Base-by-base conservation (phyloP, 2,113 vertebrate genomes). In the Tragelaphus scriptus region DNA sequence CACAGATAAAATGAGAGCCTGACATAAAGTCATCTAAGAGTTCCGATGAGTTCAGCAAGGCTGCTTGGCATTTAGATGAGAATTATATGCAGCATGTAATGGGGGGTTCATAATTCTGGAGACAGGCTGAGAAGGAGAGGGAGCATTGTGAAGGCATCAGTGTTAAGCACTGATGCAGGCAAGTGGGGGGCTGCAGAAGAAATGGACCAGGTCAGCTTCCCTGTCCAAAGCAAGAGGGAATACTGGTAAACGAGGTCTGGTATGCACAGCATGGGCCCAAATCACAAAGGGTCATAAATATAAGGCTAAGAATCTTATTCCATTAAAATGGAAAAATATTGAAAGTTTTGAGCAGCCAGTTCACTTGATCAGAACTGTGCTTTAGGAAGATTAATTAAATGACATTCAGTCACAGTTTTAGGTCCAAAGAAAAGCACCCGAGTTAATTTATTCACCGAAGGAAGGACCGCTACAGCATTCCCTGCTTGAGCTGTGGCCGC, bases 191-290 rank as follows among this genome's bases (percentile, higher is more conserved):
- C 40, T 14, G 40, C 15, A 63, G 36, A 68, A 88, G 79, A 63
- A 91, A 47, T 4, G 81, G 47, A 58, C 8, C 2, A n/a, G 36
- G 25, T 47, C 12, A 30, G 25, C 16, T 8, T 23, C 17, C 61
- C 36, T 55, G 21, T 84, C 14, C 59, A 53, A 25, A 86, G 28
- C 53, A 59, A 8, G 25, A 51, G n/a, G 15, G 59, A 16, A 65
- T 7, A 21, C 6, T 49, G 30, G 79, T 47, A 94, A 82, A 16
- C 3, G 28, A 63, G 16, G 32, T 23, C 21, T 5, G 65, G 30
- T 1, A 49, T 28, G 12, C 3, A 30, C 0, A 68, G 23, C 9
- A 2, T 5, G 44, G 49, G 25, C 26, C n/a, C 15, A 55, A 36
- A 63, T 55, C 14, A 40, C 5, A 17, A 23, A 59, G 7, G 25